These are phyloP conservation scores for Chlorodrepanis virens DNA, from an alignment of 2,113 vertebrate genomes.

Conservation along the genomic window DNA sequence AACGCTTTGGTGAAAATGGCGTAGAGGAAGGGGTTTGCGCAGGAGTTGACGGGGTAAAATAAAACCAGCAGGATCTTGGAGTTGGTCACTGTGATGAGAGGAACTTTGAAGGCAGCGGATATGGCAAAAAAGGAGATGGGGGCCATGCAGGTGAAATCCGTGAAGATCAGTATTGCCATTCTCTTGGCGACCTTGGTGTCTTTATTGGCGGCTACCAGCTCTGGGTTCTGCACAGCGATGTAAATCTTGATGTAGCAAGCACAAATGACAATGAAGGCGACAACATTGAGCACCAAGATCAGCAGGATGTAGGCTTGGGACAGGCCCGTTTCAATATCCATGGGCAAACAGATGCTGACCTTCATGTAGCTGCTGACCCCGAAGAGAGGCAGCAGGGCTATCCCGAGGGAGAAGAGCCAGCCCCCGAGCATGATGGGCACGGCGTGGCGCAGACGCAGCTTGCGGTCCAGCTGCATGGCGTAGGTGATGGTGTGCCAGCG, in stretches of 20 bases:
- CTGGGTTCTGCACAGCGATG: constrained; percentile 83
- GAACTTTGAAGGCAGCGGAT: constrained; percentile 86
- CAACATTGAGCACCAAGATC: constrained; percentile 81
- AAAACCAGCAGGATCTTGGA: constrained; percentile 91
- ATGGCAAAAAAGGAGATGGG: constrained; percentile 96
- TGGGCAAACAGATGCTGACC: constrained; percentile 94
- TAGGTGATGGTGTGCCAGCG: constrained; percentile 93
- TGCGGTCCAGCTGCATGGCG: constrained; percentile 85
- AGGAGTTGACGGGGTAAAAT: constrained; percentile 95
- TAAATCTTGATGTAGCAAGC: constrained; percentile 90
- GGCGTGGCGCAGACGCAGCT: constrained; percentile 81
- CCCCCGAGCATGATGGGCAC: constrained; percentile 81
- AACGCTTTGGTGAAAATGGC: constrained; percentile 92
- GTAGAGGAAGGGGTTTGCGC: constrained; percentile 92
- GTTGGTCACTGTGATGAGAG: constrained; percentile 91
- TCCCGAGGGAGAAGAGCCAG: constrained; percentile 83
- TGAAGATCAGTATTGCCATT: constrained; percentile 96
- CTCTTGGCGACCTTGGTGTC: constrained; percentile 90
- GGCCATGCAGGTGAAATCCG: constrained; percentile 91
- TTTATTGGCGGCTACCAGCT: constrained; percentile 78
- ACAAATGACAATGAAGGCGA: constrained; percentile 85
- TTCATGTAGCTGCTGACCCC: constrained; percentile 91
- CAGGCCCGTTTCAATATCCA: constrained; percentile 84
- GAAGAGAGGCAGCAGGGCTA: constrained; percentile 83
- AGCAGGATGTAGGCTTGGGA: constrained; percentile 87